Conservation (phyloP, 37 sponge, comb jelly and placozoan genomes). For the Cliona cf. orientalis region DNA sequence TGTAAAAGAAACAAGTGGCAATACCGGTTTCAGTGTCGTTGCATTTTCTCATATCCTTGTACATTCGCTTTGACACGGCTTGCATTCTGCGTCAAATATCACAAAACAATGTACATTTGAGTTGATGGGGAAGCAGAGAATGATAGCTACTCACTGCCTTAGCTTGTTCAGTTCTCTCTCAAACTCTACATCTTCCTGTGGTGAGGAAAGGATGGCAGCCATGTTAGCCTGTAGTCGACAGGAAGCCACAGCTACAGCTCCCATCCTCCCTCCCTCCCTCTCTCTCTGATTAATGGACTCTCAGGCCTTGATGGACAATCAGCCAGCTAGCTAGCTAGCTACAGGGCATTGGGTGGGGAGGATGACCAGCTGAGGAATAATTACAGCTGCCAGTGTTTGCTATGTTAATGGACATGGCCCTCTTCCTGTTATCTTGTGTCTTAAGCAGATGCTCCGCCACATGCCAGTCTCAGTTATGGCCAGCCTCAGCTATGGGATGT, state of each 20-base stretch:
- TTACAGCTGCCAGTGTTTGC: too few species aligned
- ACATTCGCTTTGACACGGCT: conserved; percentile 55
- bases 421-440: too few species aligned
- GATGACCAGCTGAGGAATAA: too few species aligned
- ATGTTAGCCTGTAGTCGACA: background rate
- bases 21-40: conserved; percentile 55
- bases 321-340: too few species aligned
- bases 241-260: background rate
- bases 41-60: conserved; percentile 62
- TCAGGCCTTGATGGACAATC: too few species aligned
- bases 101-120: background rate
- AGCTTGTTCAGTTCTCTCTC: conserved; percentile 65
- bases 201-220: background rate
- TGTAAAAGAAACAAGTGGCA: background rate
- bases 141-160: conserved; percentile 58
- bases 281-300: too few species aligned
- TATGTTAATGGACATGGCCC: too few species aligned
- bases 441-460: too few species aligned
- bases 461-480: too few species aligned
- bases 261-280: conserved; percentile 1
- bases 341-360: too few species aligned
- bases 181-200: conserved; percentile 77
- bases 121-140: conserved; percentile 3
- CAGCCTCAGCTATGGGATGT: too few species aligned
- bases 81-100: conserved; percentile 48